These are phyloP conservation scores for Penaeus monodon DNA, from an alignment of 2,888 invertebrate genomes.

Conservation along the genomic window DNA sequence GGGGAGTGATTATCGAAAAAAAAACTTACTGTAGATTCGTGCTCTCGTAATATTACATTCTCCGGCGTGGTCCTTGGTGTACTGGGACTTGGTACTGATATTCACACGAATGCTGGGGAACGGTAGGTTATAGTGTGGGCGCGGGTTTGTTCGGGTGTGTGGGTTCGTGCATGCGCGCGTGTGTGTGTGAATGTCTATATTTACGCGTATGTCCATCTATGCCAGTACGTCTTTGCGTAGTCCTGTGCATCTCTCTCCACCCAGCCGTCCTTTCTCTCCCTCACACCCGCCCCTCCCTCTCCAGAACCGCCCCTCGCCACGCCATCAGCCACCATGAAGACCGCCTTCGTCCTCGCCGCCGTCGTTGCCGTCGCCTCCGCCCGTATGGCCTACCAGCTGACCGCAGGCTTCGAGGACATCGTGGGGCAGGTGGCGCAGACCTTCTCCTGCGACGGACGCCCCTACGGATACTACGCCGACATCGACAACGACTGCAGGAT, in stretches of 20 bases:
- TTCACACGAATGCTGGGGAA: too few species aligned
- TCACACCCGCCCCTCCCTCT: not conserved
- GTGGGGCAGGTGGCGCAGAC: not conserved
- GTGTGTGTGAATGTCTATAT: not conserved
- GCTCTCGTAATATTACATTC: too few species aligned
- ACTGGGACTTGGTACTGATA: too few species aligned
- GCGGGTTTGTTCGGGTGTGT: too few species aligned
- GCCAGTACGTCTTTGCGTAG: not conserved
- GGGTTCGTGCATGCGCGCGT: not conserved
- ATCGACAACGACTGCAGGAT: conserved; percentile 66
- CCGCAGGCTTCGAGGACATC: conserved; percentile 1
- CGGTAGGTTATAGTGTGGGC: too few species aligned
- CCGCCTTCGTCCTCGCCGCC: too few species aligned
- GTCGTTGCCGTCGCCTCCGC: not conserved
- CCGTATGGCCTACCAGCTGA: conserved; percentile 28
- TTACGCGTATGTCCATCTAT: not conserved
- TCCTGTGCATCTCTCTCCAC: not conserved
- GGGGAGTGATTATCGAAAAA: not conserved
- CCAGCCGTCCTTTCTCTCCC: not conserved
- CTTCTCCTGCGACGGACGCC: conserved; percentile 65
- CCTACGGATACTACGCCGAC: conserved; percentile 66
- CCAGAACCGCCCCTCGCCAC: not conserved
- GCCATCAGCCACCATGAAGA: not conserved
- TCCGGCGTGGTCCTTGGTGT: too few species aligned
- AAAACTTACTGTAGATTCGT: too few species aligned